Evolutionary conservation across 2,797 vertebrate genomes (phyloP).

Genomic region (Myotis planiceps): DNA sequence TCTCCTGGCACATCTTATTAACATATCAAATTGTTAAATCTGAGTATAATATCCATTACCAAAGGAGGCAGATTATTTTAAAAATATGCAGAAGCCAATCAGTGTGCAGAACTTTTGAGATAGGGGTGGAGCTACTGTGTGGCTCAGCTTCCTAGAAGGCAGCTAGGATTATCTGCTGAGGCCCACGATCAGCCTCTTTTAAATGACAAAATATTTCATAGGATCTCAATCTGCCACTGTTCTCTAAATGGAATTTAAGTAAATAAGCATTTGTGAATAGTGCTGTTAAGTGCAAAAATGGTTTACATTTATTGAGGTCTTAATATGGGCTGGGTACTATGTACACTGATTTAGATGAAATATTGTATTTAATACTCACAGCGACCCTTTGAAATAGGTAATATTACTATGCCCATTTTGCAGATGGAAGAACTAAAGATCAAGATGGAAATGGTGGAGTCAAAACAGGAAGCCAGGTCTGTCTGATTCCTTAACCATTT

Average conservation of each 20-base stretch:
- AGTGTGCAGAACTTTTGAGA: not conserved
- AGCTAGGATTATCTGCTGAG: slow-evolving; percentile 25
- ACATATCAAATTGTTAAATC: slow-evolving; percentile 53
- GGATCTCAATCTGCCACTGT: slow-evolving; percentile 4
- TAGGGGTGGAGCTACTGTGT: not conserved
- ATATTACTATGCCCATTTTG: slow-evolving; percentile 27
- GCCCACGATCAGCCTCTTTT: not conserved
- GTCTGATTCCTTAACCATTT: not conserved
- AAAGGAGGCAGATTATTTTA: slow-evolving; percentile 32
- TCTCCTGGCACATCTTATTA: slow-evolving; percentile 38
- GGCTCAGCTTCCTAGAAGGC: slow-evolving; percentile 28
- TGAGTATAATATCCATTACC: slow-evolving; percentile 40
- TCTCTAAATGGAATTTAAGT: slow-evolving; percentile 44
- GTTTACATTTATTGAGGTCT: slow-evolving; percentile 34
- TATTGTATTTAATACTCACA: not conserved
- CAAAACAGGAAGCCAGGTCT: not conserved
- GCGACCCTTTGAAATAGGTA: not conserved
- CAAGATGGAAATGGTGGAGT: slow-evolving; percentile 9
- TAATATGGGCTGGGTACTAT: not conserved
- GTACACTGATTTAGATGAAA: not conserved
- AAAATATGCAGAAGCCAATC: slow-evolving; percentile 30
- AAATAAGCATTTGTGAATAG: slow-evolving; percentile 11
- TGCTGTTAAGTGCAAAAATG: not conserved
- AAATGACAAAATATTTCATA: slow-evolving; percentile 46
- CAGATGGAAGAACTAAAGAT: slow-evolving; percentile 20